These are phyloP conservation scores for Channa argus DNA, from an alignment of 2,113 vertebrate species.

Conservation along the genomic window DNA sequence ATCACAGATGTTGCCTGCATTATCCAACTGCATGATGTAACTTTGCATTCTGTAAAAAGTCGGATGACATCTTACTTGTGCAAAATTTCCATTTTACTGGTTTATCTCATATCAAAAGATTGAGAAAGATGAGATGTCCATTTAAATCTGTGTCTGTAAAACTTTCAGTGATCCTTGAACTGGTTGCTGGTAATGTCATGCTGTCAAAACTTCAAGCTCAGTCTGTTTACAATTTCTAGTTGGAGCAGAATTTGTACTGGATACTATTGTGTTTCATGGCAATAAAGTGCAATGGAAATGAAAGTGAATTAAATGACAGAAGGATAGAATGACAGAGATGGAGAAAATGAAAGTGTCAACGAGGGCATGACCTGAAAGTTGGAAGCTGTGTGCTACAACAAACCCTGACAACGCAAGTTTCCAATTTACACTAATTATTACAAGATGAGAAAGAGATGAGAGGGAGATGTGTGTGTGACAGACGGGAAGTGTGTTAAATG, in stretches of 20 bases:
- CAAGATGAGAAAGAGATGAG: conserved; percentile 47
- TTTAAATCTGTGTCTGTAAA: neutral
- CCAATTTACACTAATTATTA: conserved; percentile 61
- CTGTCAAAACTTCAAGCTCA: neutral
- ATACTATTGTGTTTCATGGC: neutral
- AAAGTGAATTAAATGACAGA: conserved; percentile 21
- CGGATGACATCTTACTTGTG: too few species aligned
- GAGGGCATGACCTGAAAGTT: conserved; percentile 47
- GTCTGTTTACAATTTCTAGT: conserved; percentile 47
- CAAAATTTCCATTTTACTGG: too few species aligned
- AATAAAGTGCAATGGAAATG: conserved; percentile 29
- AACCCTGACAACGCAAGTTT: conserved; percentile 52
- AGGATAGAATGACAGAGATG: conserved; percentile 15
- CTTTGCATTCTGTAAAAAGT: too few species aligned
- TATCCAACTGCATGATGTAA: too few species aligned
- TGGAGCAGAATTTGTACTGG: neutral
- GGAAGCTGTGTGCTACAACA: conserved; percentile 44
- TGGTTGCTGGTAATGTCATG: neutral
- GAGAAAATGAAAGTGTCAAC: conserved; percentile 40
- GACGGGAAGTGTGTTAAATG: conserved; percentile 25
- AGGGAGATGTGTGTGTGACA: neutral
- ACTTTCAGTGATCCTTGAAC: neutral
- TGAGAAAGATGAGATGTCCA: neutral
- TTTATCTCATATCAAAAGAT: neutral
- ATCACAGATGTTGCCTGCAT: too few species aligned